Base-by-base conservation (phyloP, 1,140 invertebrate species). In the Papilio aristodemus region DNA sequence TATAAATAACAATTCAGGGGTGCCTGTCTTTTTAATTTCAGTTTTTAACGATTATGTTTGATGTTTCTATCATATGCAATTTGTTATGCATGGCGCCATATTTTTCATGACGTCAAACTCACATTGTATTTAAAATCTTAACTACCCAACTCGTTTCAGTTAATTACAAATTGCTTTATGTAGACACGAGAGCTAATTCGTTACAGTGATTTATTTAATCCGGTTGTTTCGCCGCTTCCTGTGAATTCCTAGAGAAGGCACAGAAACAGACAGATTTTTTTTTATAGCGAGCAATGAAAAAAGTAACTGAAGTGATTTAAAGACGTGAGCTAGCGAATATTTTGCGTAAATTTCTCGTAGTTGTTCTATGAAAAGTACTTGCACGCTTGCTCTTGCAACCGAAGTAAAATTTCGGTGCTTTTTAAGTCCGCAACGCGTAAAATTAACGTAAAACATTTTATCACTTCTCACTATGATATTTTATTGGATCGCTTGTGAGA, bases 141-240 rank as follows among this genome's bases (percentile, higher is more conserved):
- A 43, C 22, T 38, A 27, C 11, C 39, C 27, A n/a, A 43, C 39
- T 64, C 38, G 62, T 64, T 64, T 62, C 59, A 22, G 59, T 38
- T 64, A 64, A 64, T 64, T 32, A 27, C 17, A 43, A 64, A 64
- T 43, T 38, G 7, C 62, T 43, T 4, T 43, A 64, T 64, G 19
- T 27, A 43, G 22, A 27, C 62, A 64, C 39, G 62, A 64, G 19
- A 10, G 17, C 0, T 43, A 43, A 64, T 64, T 64, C 62, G 62
- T 64, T 43, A 41, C 62, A 36, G 32, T 62, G 17, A 62, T 62
- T 62, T 62, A 38, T 38, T 62, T 62, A 64, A 32, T 64, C 62
- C 62, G 62, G 10, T 27, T 9, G 38, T 14, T 62, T 64, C 39
- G 19, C 38, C 13, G 62, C 38, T 64, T 64, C 62, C 39, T 64